phyloP scores from a whole-genome alignment of 2,113 vertebrate genomes.

The Haemorhous mexicanus region DNA sequence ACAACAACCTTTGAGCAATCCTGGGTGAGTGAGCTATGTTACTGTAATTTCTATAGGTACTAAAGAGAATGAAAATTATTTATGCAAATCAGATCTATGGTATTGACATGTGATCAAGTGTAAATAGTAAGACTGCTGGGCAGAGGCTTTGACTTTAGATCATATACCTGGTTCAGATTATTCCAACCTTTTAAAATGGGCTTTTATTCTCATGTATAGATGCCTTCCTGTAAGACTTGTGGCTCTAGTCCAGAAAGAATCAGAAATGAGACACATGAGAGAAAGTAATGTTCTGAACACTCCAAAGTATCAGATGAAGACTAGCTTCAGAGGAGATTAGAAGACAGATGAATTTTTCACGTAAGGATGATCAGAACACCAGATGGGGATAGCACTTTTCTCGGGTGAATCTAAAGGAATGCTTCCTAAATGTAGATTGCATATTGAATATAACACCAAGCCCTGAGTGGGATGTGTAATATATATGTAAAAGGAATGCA shows the following conservation, averaged over 20 bases:
- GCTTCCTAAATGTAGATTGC: neutral
- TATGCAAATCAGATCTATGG: neutral
- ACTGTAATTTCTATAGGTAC: neutral
- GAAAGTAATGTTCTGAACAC: neutral
- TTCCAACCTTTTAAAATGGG: neutral
- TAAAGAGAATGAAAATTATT: neutral
- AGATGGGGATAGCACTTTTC: neutral
- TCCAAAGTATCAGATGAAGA: neutral
- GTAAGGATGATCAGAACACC: neutral
- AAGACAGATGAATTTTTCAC: neutral
- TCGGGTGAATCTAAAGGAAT: neutral
- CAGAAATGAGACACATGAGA: neutral
- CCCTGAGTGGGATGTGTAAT: neutral
- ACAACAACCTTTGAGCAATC: neutral
- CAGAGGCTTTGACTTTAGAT: neutral
- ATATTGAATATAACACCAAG: neutral
- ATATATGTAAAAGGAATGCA: neutral
- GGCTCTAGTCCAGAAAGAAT: neutral
- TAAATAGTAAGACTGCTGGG: neutral
- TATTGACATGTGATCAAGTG: neutral
- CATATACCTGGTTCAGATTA: neutral
- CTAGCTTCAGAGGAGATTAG: neutral
- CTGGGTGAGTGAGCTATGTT: neutral
- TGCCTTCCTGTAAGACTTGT: neutral
- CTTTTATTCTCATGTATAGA: constrained; percentile 6